Evolutionary conservation across 2,888 invertebrate species (phyloP).

Genomic region (Chalcosyrphus nemorum): DNA sequence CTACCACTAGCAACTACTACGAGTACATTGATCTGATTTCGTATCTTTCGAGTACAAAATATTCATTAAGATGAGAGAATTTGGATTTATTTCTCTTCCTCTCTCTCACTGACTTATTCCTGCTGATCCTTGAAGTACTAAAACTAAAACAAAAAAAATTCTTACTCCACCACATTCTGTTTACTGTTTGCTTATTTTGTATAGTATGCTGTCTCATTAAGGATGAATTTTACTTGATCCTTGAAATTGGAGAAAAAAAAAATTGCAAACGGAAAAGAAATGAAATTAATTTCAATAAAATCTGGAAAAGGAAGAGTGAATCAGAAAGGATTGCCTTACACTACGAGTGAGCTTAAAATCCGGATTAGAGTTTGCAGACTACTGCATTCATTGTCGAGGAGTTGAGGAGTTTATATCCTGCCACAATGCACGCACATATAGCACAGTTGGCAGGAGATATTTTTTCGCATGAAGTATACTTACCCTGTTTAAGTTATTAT

Average conservation of each 20-base stretch:
- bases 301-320: neutral
- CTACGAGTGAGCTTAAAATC: neutral
- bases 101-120: no score
- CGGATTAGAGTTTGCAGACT: conserved; percentile 20
- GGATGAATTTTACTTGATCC: conserved; percentile 25
- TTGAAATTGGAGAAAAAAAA: neutral
- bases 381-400: conserved; percentile 19
- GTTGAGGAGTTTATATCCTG: conserved; percentile 27
- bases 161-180: neutral
- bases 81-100: no score
- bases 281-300: conserved; percentile 40
- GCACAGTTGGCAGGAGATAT: neutral
- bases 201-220: conserved; percentile 23
- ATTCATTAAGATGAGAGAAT: neutral
- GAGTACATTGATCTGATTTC: neutral
- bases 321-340: neutral
- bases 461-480: conserved; percentile 21
- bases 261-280: neutral
- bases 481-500: conserved; percentile 1
- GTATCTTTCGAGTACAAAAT: neutral
- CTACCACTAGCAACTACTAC: neutral
- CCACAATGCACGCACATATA: neutral
- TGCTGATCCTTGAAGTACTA: neutral
- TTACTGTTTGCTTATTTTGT: neutral
- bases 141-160: neutral